phyloP scores from a whole-genome alignment of 2,113 vertebrate species.

The Myotis yumanensis region DNA sequence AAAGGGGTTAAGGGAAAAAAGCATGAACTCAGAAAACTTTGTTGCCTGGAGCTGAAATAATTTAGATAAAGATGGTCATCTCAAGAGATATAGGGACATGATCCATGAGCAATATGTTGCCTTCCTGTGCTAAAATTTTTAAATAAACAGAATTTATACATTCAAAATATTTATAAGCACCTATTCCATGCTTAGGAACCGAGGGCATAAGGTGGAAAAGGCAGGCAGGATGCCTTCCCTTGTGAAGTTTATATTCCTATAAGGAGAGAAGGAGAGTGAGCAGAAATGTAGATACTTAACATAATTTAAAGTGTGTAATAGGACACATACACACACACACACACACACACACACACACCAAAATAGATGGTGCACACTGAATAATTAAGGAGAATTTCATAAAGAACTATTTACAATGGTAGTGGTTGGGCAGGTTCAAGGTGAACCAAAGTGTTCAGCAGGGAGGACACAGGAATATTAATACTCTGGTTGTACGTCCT shows the following conservation, averaged over 20 bases:
- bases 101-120: constrained; percentile 34
- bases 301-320: not conserved
- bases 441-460: not conserved
- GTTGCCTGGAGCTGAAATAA: constrained; percentile 15
- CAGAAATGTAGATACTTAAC: not conserved
- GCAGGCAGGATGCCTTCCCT: not conserved
- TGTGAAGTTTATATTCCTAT: not conserved
- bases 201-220: not conserved
- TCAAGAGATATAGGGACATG: constrained; percentile 70
- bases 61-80: constrained; percentile 2
- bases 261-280: not conserved
- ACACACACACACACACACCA: not conserved
- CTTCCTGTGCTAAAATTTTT: constrained; percentile 2
- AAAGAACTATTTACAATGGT: not conserved
- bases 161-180: not conserved
- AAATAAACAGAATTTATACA: not conserved
- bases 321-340: no score
- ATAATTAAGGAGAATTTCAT: not conserved
- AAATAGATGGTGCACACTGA: not conserved
- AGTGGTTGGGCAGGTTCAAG: not conserved
- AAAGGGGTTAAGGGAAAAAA: constrained; percentile 56
- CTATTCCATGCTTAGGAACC: not conserved
- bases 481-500: not conserved
- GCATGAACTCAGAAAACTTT: constrained; percentile 54
- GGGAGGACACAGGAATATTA: no score